Evolutionary conservation across 1,140 invertebrate genomes (phyloP).

Genomic region (Drosophila repletoides): DNA sequence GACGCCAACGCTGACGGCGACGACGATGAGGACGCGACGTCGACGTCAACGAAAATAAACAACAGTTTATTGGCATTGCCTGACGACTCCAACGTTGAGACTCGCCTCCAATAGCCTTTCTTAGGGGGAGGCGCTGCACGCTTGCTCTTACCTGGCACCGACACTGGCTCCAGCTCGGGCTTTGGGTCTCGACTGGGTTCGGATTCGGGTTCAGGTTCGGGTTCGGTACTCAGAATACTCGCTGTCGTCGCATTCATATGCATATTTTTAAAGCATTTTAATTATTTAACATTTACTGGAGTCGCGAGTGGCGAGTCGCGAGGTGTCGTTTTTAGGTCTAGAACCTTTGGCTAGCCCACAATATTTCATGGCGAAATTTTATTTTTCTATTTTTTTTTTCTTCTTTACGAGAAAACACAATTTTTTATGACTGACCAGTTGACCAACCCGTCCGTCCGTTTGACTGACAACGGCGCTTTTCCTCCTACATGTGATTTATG

Average conservation of each 20-base stretch:
- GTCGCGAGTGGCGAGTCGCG: conserved; percentile 16
- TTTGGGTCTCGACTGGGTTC: neutral
- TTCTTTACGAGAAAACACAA: conserved; percentile 65
- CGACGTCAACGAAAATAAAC: conserved; percentile 70
- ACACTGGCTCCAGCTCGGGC: neutral
- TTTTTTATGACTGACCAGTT: conserved; percentile 51
- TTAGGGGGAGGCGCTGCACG: too few species aligned
- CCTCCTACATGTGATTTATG: conserved; percentile 58
- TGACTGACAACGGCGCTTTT: conserved; percentile 63
- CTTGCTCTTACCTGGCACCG: too few species aligned
- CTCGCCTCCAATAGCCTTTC: conserved; percentile 25
- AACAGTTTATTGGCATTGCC: conserved; percentile 73
- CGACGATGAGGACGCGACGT: conserved; percentile 41
- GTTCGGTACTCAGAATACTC: neutral
- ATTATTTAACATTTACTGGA: conserved; percentile 66
- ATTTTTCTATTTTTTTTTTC: too few species aligned
- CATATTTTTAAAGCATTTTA: conserved; percentile 48
- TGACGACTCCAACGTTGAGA: conserved; percentile 7
- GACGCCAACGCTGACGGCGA: conserved; percentile 41
- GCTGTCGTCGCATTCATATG: neutral
- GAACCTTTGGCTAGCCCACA: conserved; percentile 22
- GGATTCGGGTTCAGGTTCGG: neutral
- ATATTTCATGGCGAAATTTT: conserved; percentile 26
- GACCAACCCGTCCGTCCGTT: conserved; percentile 12
- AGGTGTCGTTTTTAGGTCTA: conserved; percentile 67